A percentile compares a stretch with the other conserved stretches of the same genome.
Conservation (phyloP, 2,113 vertebrate species). For the Anarrhichthys ocellatus region DNA sequence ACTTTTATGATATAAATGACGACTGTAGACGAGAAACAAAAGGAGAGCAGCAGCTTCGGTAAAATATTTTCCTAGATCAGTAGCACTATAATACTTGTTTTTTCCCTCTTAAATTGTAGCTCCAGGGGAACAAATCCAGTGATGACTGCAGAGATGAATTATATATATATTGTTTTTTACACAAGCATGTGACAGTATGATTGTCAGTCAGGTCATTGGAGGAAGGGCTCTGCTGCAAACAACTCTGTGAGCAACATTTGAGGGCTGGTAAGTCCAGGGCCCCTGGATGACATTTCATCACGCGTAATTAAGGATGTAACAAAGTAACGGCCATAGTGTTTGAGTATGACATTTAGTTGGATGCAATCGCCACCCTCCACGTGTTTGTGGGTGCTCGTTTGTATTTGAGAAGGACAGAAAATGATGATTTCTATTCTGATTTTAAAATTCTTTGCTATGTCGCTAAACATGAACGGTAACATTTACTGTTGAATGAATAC, state of each 20-base stretch:
- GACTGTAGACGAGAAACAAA: background rate
- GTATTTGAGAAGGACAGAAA: background rate
- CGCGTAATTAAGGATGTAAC: background rate
- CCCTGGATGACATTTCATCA: background rate
- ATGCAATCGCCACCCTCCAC: background rate
- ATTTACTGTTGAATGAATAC: constrained; percentile 8
- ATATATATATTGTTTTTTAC: background rate
- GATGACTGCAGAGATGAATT: background rate
- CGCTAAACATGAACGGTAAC: background rate
- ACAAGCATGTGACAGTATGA: constrained; percentile 13
- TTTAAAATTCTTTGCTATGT: background rate
- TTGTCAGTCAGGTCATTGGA: constrained; percentile 2
- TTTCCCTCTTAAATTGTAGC: too few relatives aligned
- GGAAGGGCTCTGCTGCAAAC: background rate
- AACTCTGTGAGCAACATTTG: constrained; percentile 27
- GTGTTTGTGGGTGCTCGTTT: background rate
- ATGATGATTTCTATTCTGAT: background rate
- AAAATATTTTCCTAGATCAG: too few relatives aligned
- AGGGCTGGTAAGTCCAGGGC: background rate
- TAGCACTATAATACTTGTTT: too few relatives aligned
- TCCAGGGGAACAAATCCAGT: background rate
- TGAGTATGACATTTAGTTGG: background rate
- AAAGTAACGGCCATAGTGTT: constrained; percentile 9
- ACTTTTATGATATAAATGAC: background rate
- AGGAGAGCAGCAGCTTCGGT: background rate